Conservation (phyloP, 2,797 vertebrate genomes). For the Sebastes trivittatus region DNA sequence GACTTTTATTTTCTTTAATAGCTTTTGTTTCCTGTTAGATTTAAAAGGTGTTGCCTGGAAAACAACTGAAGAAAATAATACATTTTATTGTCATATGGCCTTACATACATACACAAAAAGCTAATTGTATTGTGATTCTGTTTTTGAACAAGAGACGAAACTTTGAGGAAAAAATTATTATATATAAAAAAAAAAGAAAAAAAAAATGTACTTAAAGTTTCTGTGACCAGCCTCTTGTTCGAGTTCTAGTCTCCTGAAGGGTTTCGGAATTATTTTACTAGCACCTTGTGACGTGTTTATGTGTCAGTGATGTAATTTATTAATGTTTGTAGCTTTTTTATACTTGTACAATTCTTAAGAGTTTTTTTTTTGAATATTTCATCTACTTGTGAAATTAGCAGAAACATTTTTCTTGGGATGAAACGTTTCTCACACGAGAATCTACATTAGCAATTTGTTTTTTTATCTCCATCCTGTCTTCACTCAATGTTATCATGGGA, state of each 20-base stretch:
- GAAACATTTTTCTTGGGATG: conserved; percentile 58
- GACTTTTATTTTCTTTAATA: conserved; percentile 39
- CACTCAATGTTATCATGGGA: conserved; percentile 58
- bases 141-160: conserved; percentile 78
- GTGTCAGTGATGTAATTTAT: conserved; percentile 99
- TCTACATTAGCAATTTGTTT: conserved; percentile 30
- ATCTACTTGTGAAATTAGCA: conserved; percentile 85
- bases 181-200: conserved; percentile 24
- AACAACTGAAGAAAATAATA: conserved; percentile 82
- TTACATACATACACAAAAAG: conserved; percentile 83
- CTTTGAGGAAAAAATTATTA: conserved; percentile 73
- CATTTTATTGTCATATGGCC: conserved; percentile 86
- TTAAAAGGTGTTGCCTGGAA: conserved; percentile 91
- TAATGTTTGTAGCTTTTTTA: conserved; percentile 99
- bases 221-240: conserved; percentile 92
- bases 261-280: conserved; percentile 96
- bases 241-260: conserved; percentile 90
- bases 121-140: conserved; percentile 86
- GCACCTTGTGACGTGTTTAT: conserved; percentile 99
- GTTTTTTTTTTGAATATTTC: conserved; percentile 92
- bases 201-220: conserved; percentile 74
- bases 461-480: conserved; percentile 60
- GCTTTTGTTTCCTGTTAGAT: conserved; percentile 37
- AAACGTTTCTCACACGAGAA: conserved; percentile 67
- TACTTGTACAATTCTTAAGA: conserved; percentile 99